Conservation (phyloP, 2,113 vertebrate species). For the Protobothrops flavoviridis region DNA sequence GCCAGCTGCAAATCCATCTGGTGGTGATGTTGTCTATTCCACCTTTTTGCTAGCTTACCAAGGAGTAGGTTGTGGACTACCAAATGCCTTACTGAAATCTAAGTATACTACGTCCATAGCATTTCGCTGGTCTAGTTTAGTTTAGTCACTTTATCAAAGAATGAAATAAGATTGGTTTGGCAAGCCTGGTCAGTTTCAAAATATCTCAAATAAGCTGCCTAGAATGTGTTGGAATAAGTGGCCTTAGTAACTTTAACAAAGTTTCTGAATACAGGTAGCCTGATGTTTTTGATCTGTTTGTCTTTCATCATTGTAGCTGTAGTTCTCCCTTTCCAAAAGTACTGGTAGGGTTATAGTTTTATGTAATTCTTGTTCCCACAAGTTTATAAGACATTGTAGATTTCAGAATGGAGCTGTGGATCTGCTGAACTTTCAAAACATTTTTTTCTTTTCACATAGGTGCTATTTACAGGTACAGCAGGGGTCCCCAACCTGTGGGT, state of each 20-base stretch:
- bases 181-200: background rate
- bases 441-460: background rate
- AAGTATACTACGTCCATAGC: too few relatives aligned
- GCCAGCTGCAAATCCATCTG: too few relatives aligned
- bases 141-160: too few relatives aligned
- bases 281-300: background rate
- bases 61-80: too few relatives aligned
- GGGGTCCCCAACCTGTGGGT: too few relatives aligned
- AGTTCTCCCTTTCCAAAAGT: background rate
- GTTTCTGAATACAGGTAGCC: background rate
- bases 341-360: background rate
- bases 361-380: background rate
- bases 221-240: background rate
- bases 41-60: too few relatives aligned
- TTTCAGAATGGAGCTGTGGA: background rate
- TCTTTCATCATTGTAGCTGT: background rate
- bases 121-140: too few relatives aligned
- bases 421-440: background rate
- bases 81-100: too few relatives aligned
- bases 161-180: background rate
- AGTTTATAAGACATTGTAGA: background rate
- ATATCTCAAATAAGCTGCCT: background rate
- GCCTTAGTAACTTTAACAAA: background rate
- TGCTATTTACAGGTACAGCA: background rate
- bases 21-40: too few relatives aligned